Evolutionary conservation across 2,113 vertebrate species (phyloP), one percentile per base, ranked within the genome.

Genomic region (Erpornis zantholeuca): DNA sequence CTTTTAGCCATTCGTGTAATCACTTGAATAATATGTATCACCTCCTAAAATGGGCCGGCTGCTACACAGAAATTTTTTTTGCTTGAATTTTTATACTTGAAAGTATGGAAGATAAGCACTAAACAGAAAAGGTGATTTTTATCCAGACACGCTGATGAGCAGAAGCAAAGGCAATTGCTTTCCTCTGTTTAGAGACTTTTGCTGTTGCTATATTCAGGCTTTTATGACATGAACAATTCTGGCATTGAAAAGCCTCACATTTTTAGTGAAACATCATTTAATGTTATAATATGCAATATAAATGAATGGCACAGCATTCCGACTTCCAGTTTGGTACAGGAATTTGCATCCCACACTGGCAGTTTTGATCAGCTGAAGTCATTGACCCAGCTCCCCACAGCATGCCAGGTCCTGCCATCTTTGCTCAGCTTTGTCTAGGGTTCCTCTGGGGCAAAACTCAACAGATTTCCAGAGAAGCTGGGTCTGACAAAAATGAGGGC

Each of bases 1-100:
- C 52, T 82, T 82, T 90, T 94, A 54, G 65, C 75, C 89, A 86
- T 97, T 97, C 20, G 24, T 96, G 95, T 95, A 92, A 94, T 86
- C 94, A 54, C 92, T 95, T 95, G 95, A 96, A 95, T 91, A 96
- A 95, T 85, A 96, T 65, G 88, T 57, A 96, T 92, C 40, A 78
- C 70, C 85, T 96, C 69, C 69, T 92, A 72, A 96, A 96, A 94
- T 59, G 68, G 68, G 86, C 69, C 93, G 92, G 88, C 66, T 95
- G 86, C 76, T 72, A 75, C 47, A 70, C 47, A 70, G 47, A n/a
- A 44, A 23, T 50, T 92, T 90, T 90, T 92, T 90, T 89, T 82
- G 3, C 68, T 92, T 6, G 3, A 59, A 31, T 53, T 90, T 97
- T 96, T 90, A 71, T 63, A 68, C 45, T 88, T 90, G 29, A 86